Evolutionary conservation across 1,140 invertebrate genomes (phyloP), one percentile per base, ranked within the genome.

Genomic region (Drosophila leontia): DNA sequence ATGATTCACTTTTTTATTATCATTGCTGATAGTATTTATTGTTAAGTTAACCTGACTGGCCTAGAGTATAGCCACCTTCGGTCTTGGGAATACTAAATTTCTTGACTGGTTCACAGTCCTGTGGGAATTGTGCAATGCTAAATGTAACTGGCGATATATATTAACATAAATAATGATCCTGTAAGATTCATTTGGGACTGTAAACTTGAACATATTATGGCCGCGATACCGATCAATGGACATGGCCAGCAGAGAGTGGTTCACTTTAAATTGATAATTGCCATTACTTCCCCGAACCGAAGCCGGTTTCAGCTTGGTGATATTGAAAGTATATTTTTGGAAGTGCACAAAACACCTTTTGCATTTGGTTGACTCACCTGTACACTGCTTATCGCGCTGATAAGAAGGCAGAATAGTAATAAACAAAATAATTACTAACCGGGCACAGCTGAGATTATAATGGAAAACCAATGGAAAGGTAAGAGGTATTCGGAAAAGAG

Each of bases 111-210:
- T 72, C n/a, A 15, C 5, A 2, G 19, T 72, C 65, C 65, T 58
- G 42, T 70, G 69, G 69, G 51, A 72, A 70, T 70, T 41, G 51
- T 29, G 69, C 42, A n/a, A 42, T 48, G 44, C n/a, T 17, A 50
- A 29, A 29, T 41, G 51, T n/a, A 29, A 12, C 17, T 63, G 39
- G 32, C 17, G 23, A 75, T 53, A 37, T 35, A 32, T 32, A 62
- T 72, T 72, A 61, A 42, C 68, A 75, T 72, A 74, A 74, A 45
- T 75, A 62, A 55, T 41, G 57, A 55, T 58, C 23, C 35, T 58
- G 53, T 70, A 59, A 13, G 45, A 51, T 55, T 68, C 41, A 50
- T 42, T 55, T 59, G 17, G 44, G 35, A 13, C 51, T 58, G 53
- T 72, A 72, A 72, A 71, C 42, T 71, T 42, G 44, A 42, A 42